phyloP scores from a whole-genome alignment of 2,888 invertebrate genomes.

The Lutraria lutraria region DNA sequence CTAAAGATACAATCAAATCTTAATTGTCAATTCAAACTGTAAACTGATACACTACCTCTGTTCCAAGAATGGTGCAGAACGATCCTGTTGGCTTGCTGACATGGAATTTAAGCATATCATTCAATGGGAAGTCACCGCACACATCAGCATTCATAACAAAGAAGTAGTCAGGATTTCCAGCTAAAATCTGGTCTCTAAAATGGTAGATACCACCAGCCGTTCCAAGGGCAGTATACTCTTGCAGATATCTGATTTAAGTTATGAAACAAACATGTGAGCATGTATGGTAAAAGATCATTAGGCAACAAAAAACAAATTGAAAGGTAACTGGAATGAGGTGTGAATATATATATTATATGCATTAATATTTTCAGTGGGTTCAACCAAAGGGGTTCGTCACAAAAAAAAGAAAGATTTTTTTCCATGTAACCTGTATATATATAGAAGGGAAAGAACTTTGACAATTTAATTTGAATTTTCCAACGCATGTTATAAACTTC shows the following conservation, averaged over 20 bases:
- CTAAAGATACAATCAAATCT: no score
- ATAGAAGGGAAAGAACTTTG: no score
- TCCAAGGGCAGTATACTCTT: conserved; percentile 97
- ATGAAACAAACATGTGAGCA: neutral
- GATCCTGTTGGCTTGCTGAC: conserved; percentile 75
- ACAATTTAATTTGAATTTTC: no score
- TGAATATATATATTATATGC: no score
- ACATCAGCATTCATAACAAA: conserved; percentile 99
- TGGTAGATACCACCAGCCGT: conserved; percentile 99
- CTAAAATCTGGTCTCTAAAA: conserved; percentile 97
- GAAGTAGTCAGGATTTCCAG: conserved; percentile 94
- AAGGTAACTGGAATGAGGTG: no score
- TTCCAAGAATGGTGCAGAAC: conserved; percentile 94
- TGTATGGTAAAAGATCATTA: no score
- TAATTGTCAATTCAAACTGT: neutral
- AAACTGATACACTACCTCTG: conserved; percentile 84
- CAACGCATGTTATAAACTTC: no score
- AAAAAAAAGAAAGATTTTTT: no score
- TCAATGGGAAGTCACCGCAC: conserved; percentile 97
- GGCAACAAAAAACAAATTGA: no score
- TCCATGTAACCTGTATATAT: no score
- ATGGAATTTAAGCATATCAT: conserved; percentile 90
- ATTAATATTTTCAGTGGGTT: no score
- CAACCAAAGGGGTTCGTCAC: no score
- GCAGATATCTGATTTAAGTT: conserved; percentile 92